Base-by-base conservation (phyloP, 30 jellyfish, hydroid and myxozoan species). In the Pseudorhiza aurosa region DNA sequence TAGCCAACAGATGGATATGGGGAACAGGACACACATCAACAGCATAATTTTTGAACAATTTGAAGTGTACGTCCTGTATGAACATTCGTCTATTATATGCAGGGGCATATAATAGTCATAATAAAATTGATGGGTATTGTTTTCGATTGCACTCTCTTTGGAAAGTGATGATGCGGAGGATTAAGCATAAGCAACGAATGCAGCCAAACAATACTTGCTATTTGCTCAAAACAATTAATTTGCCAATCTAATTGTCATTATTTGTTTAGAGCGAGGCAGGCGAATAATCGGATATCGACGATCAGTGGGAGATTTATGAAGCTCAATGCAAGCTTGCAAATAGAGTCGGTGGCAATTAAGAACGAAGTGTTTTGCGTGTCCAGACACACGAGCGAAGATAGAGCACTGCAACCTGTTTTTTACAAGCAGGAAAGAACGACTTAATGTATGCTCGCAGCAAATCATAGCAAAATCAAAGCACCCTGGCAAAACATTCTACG, bases 361-460 rank as follows among this genome's bases (percentile, higher is more conserved):
- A 32, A 36, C 32, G 59, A 39, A 35, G 24, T 0, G 2, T 24
- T n/a, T 35, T 64, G 32, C 77, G 77, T 64, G 77, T 31, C 15
- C 31, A 9, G 59, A 24, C 77, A 64, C 77, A 64, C 77, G 77
- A 32, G 1, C 40, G 15, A 36, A 39, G 58, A 31, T 33, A 5
- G 53, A 32, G 77, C 17, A 12, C 77, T 44, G 58, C 77, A 64
- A 64, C 77, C 77, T 64, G 77, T 64, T 64, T 35, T 53, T 53
- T 53, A 53, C 67, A 18, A 18, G 67, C 12, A 53, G 24, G 22
- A 5, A 18, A 53, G 67, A 15, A 53, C 67, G 14, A 53, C 36
- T n/a, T n/a, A 17, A 53, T 1, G 24, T 4, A 2, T 37, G 67
- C 36, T 53, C 35, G 22, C 8, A 14, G 14, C 33, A 53, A 53